Evolutionary conservation across 2,888 invertebrate species (phyloP), one percentile per base, ranked within the genome.

Genomic region (Drosophila picticornis): DNA sequence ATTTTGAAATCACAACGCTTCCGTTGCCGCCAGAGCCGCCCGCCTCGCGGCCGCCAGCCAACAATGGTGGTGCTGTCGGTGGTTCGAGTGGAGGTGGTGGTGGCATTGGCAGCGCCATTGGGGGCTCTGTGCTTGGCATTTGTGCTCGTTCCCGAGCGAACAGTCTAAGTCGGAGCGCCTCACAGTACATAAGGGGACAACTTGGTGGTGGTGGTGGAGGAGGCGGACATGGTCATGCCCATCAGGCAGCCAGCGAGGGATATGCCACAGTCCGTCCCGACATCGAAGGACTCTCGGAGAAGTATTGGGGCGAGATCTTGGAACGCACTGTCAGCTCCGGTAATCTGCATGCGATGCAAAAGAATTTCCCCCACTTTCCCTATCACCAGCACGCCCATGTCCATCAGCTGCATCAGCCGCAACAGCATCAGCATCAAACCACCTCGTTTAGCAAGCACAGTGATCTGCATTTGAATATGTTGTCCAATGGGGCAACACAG

Each of bases 251-350:
- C 11, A 43, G 60, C 34, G 84, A 87, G 58, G 75, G 75, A 29
- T 90, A 81, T 71, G 65, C 84, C 36, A 80, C 85, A 46, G 87
- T 91, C 29, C 90, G 93, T 76, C 94, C 94, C 59, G 96, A 95
- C 88, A 94, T 95, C 77, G 96, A 96, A 88, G 95, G 96, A 0
- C 94, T 96, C 0, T 95, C 95, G 25, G 96, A 96, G 92, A 96
- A 96, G 91, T 96, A 96, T 90, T 96, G 96, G 96, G 96, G 96
- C 31, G 96, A 96, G 94, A 96, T 96, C 86, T 93, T 97, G 80
- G 96, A 97, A 92, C 94, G 96, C 10, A 96, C 96, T 1, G 95
- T 96, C 11, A 96, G 96, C 52, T 96, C 96, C 1, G 95, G 95
- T 67, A 96, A 96, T 57, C 94, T 97, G 52, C 96, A 96, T 88